Percentiles rank a stretch among this genome's conserved stretches.
Conservation (phyloP, 2,797 vertebrate genomes). For the Apodemus agrarius region DNA sequence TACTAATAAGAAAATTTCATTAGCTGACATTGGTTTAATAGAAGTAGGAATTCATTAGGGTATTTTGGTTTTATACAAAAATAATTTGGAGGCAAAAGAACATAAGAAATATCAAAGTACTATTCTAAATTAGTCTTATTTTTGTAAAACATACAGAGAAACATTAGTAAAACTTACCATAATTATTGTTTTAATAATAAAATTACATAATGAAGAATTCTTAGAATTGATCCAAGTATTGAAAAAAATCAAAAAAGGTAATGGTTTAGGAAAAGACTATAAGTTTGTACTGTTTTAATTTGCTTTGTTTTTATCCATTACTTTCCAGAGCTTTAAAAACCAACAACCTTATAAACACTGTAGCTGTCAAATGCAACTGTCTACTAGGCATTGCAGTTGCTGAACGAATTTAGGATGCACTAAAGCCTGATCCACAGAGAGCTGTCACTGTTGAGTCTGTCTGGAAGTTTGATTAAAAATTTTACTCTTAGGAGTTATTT, state of each 20-base stretch:
- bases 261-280: background rate
- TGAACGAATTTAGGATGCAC: background rate
- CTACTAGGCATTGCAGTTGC: background rate
- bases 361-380: background rate
- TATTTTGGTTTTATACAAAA: background rate
- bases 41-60: background rate
- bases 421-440: background rate
- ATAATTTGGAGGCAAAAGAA: background rate
- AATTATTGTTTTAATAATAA: background rate
- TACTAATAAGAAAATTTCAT: background rate
- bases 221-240: background rate
- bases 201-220: constrained; percentile 4
- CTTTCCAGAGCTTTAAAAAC: background rate
- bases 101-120: background rate
- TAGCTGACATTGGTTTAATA: background rate
- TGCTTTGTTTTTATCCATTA: background rate
- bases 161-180: background rate
- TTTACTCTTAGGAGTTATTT: background rate
- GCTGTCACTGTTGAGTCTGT: background rate
- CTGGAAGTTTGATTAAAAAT: background rate
- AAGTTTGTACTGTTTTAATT: background rate
- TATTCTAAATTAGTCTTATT: background rate
- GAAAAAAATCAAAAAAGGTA: background rate
- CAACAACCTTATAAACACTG: background rate
- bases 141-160: background rate